phyloP scores from a whole-genome alignment of 2,113 vertebrate genomes.

The Mormyrus lacerda region DNA sequence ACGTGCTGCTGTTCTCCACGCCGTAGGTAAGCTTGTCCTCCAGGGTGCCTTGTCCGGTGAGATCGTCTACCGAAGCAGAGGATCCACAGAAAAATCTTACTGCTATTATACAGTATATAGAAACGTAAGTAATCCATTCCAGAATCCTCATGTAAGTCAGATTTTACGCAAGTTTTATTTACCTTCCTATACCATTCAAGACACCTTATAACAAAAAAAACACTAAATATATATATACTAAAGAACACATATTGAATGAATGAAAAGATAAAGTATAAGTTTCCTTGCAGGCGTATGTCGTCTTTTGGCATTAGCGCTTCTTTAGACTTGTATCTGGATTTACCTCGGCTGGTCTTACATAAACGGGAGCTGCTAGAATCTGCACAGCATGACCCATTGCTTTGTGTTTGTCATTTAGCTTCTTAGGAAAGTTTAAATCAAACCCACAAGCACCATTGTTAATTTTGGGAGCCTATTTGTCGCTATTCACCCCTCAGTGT shows the following conservation, averaged over 20 bases:
- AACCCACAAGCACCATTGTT: background rate
- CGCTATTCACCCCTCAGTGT: background rate
- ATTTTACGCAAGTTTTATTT: background rate
- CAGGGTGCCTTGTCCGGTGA: conserved; percentile 61
- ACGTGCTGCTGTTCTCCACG: conserved; percentile 96
- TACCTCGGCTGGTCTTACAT: background rate
- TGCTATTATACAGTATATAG: background rate
- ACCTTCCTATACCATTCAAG: background rate
- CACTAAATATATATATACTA: background rate
- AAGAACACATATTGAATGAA: background rate
- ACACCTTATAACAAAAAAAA: background rate
- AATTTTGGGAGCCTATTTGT: background rate
- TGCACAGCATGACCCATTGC: background rate
- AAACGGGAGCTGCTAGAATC: background rate
- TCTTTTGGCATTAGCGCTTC: background rate
- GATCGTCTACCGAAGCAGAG: conserved; percentile 64
- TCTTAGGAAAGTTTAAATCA: background rate
- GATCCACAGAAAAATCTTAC: background rate
- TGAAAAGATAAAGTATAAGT: background rate
- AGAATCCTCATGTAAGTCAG: background rate
- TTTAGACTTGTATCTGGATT: background rate
- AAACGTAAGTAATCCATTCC: background rate
- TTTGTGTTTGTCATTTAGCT: background rate
- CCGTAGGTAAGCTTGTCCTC: conserved; percentile 88
- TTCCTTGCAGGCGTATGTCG: background rate